Evolutionary conservation across 2,888 invertebrate species (phyloP).

Genomic region (Deilephila elpenor): DNA sequence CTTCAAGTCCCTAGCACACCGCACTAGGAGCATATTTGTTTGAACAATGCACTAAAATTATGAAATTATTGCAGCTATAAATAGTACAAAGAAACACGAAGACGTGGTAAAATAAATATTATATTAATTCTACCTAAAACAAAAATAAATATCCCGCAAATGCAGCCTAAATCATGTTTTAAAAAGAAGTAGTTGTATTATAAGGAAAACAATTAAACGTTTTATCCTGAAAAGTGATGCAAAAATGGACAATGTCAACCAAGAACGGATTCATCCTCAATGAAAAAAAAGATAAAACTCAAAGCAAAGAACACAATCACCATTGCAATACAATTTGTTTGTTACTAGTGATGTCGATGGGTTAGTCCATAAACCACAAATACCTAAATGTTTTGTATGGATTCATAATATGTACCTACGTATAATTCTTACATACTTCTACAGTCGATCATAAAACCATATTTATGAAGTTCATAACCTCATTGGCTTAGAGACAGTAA

Average conservation of each 20-base stretch:
- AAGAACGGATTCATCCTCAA: background rate
- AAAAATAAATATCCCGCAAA: no score
- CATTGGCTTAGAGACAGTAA: background rate
- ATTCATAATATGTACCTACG: background rate
- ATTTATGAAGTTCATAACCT: background rate
- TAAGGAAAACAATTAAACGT: no score
- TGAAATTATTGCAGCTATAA: background rate
- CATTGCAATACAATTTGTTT: background rate
- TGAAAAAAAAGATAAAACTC: background rate
- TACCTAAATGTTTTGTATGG: background rate
- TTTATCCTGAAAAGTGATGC: no score
- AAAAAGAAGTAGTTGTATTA: no score
- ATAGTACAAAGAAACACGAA: background rate
- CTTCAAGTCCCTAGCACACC: background rate
- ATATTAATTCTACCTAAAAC: no score
- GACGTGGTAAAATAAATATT: background rate
- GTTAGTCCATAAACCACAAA: slow-evolving; percentile 14
- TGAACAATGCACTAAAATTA: background rate
- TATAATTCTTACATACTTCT: background rate
- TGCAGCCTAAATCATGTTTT: no score
- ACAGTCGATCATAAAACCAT: background rate
- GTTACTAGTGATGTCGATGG: slow-evolving; percentile 17
- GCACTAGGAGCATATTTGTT: background rate
- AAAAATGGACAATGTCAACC: no score
- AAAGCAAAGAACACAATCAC: background rate